These are phyloP conservation scores for Athalia circularis DNA, from an alignment of 2,888 invertebrate species.

Conservation along the genomic window DNA sequence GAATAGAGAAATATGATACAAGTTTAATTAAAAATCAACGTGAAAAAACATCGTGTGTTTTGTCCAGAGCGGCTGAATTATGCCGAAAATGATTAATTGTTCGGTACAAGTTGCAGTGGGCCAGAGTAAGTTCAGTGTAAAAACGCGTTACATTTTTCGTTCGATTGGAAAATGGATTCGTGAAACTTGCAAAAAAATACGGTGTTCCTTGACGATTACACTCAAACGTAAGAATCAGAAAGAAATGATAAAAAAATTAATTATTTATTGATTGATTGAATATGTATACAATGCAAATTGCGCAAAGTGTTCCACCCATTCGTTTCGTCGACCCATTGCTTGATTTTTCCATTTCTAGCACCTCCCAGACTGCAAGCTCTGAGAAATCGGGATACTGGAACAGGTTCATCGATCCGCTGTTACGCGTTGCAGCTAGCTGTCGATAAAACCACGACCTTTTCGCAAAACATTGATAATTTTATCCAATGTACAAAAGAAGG, in stretches of 20 bases:
- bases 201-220: slow-evolving; percentile 44
- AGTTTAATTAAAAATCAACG: too few relatives aligned
- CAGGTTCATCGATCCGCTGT: slow-evolving; percentile 83
- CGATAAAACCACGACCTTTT: slow-evolving; percentile 92
- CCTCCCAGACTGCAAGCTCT: slow-evolving; percentile 85
- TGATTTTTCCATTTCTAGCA: slow-evolving; percentile 75
- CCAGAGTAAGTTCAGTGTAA: slow-evolving; percentile 56
- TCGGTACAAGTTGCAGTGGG: slow-evolving; percentile 52
- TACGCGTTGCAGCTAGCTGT: slow-evolving; percentile 89
- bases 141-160: slow-evolving; percentile 59
- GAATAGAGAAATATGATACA: too few relatives aligned
- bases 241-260: slow-evolving; percentile 31
- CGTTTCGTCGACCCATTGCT: slow-evolving; percentile 30
- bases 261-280: not conserved
- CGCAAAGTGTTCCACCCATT: too few relatives aligned
- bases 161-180: slow-evolving; percentile 67
- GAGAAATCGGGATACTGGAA: slow-evolving; percentile 77
- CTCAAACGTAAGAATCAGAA: slow-evolving; percentile 58
- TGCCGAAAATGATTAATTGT: slow-evolving; percentile 56
- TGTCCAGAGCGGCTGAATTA: not conserved
- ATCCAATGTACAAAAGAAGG: slow-evolving; percentile 94
- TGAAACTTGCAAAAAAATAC: slow-evolving; percentile 60
- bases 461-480: slow-evolving; percentile 94
- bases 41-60: too few relatives aligned
- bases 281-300: too few relatives aligned